Conservation (phyloP, 2,113 vertebrate species). For the human region DNA sequence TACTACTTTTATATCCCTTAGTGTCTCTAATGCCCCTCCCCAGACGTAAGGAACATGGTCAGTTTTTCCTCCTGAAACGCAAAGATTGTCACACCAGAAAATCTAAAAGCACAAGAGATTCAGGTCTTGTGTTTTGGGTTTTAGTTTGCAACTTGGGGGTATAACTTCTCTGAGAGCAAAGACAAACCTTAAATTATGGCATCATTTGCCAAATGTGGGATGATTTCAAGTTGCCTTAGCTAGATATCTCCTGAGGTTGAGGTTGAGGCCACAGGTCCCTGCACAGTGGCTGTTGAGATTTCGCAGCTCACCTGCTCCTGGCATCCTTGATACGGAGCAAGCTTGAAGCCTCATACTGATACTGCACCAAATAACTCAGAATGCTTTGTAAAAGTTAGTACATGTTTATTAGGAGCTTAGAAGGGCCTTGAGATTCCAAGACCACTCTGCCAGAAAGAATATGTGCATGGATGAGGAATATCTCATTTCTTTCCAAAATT, state of each 20-base stretch:
- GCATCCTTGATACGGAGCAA: accelerated
- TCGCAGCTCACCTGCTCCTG: neutral
- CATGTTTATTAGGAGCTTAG: too few relatives aligned
- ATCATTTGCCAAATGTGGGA: neutral
- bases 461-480: neutral
- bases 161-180: neutral
- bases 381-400: neutral
- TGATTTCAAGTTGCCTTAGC: neutral
- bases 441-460: neutral
- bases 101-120: neutral
- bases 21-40: neutral
- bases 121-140: neutral
- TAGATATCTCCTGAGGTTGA: neutral
- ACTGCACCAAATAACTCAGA: accelerated
- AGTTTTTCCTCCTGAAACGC: neutral
- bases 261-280: neutral
- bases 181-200: neutral
- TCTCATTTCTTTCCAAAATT: neutral
- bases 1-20: neutral
- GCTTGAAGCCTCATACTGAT: neutral
- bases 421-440: neutral
- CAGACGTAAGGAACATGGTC: neutral
- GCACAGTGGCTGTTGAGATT: neutral
- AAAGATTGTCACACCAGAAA: conserved; percentile 29
- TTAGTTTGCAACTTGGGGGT: neutral